Conservation (phyloP, 2,888 invertebrate species). For the Tuta absoluta region DNA sequence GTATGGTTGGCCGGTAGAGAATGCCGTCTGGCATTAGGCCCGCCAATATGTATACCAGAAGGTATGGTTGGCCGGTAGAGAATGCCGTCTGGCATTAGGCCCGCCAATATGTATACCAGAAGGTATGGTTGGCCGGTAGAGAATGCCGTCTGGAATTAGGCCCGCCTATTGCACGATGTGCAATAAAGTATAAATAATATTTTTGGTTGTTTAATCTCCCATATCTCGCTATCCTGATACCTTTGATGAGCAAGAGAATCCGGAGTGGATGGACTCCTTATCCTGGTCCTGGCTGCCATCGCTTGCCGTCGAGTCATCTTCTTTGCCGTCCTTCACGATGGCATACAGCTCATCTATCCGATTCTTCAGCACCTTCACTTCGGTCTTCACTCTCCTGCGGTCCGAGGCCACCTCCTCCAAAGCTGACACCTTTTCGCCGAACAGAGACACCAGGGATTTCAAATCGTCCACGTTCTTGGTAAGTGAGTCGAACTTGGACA, state of each 20-base stretch:
- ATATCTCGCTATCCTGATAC: constrained; percentile 40
- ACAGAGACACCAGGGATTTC: constrained; percentile 46
- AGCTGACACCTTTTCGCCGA: constrained; percentile 55
- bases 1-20: too few species aligned
- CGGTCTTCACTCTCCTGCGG: constrained; percentile 51
- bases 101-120: too few species aligned
- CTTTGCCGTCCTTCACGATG: constrained; percentile 67
- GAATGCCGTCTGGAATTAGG: too few species aligned
- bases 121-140: too few species aligned
- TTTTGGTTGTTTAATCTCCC: too few species aligned
- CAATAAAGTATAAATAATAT: too few species aligned
- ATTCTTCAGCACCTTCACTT: constrained; percentile 56
- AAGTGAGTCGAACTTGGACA: constrained; percentile 59
- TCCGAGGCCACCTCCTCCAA: constrained; percentile 58
- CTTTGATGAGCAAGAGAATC: constrained; percentile 69
- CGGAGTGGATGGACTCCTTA: constrained; percentile 67
- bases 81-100: too few species aligned
- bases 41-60: too few species aligned
- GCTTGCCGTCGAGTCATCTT: constrained; percentile 54
- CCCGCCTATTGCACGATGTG: too few species aligned
- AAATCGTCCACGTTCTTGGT: constrained; percentile 60
- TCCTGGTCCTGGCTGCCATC: constrained; percentile 48
- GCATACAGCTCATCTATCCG: constrained; percentile 65
- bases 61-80: too few species aligned
- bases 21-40: too few species aligned